phyloP scores from a whole-genome alignment of 2,888 invertebrate species.

The Amphipyra berbera region DNA sequence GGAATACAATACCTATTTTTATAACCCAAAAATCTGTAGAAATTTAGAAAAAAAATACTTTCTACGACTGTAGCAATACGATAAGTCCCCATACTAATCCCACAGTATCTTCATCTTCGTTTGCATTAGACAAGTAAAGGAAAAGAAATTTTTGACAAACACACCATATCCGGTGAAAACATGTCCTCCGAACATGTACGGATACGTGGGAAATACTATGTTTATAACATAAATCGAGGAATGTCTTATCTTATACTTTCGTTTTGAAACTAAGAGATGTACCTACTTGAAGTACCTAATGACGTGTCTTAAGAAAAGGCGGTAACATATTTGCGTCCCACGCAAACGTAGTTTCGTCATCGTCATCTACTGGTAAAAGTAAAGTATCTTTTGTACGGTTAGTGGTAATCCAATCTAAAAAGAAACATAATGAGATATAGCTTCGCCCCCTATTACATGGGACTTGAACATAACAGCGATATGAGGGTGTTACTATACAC shows the following conservation, averaged over 20 bases:
- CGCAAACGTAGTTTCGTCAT: not conserved
- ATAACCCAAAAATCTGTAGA: too few relatives aligned
- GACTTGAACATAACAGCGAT: too few relatives aligned
- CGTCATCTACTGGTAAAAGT: too few relatives aligned
- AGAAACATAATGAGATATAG: too few relatives aligned
- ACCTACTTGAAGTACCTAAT: constrained; percentile 12
- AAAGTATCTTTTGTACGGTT: too few relatives aligned
- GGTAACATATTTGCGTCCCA: not conserved
- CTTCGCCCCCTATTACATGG: too few relatives aligned
- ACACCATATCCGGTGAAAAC: constrained; percentile 68
- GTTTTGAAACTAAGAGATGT: constrained; percentile 8
- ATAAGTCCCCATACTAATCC: constrained; percentile 12
- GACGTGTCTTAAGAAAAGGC: not conserved
- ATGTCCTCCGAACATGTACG: constrained; percentile 53
- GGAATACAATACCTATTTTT: too few relatives aligned
- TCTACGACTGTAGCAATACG: too few relatives aligned
- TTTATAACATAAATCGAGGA: constrained; percentile 50
- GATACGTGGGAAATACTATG: constrained; percentile 64
- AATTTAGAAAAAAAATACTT: too few relatives aligned
- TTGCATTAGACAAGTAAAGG: constrained; percentile 30
- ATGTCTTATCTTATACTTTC: constrained; percentile 49
- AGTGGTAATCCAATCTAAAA: too few relatives aligned
- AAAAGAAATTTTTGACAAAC: constrained; percentile 67
- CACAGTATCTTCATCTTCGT: constrained; percentile 18
- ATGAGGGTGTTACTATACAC: too few relatives aligned